A percentile compares a stretch with the other conserved stretches of the same genome.
These are phyloP conservation scores for Camelus bactrianus DNA, from an alignment of 2,113 vertebrate genomes.

Conservation along the genomic window DNA sequence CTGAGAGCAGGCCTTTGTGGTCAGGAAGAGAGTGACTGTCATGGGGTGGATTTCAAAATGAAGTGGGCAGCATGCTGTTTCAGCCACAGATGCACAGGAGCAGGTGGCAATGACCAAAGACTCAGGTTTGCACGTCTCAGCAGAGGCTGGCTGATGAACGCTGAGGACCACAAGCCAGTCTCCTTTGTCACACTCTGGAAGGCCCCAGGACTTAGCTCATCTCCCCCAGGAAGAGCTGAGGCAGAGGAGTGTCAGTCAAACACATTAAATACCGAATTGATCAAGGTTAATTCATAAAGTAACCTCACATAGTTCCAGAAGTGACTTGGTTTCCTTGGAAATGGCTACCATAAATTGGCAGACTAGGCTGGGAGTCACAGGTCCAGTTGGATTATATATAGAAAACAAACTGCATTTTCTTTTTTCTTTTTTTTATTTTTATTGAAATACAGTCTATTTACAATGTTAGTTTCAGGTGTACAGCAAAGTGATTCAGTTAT, in stretches of 20 bases:
- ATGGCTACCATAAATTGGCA: not conserved
- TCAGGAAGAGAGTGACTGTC: not conserved
- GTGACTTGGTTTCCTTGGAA: not conserved
- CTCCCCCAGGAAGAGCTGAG: not conserved
- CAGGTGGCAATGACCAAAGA: not conserved
- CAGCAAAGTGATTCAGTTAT: too few species aligned
- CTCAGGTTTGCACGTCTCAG: accelerated
- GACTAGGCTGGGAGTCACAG: not conserved
- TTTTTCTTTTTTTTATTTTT: too few species aligned
- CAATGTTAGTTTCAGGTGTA: too few species aligned
- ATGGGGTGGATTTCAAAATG: not conserved
- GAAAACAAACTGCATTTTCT: not conserved
- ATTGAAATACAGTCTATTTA: too few species aligned
- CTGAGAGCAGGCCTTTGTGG: not conserved
- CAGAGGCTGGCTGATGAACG: not conserved
- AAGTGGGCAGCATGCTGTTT: not conserved
- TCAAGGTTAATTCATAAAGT: not conserved
- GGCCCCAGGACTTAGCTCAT: not conserved
- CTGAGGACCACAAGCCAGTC: accelerated
- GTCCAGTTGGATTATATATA: not conserved
- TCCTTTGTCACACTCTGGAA: not conserved
- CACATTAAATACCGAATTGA: not conserved
- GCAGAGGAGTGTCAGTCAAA: not conserved
- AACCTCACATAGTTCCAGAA: not conserved
- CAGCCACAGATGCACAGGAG: not conserved